These are phyloP conservation scores for Gambusia affinis DNA, from an alignment of 2,113 vertebrate genomes.

Conservation along the genomic window DNA sequence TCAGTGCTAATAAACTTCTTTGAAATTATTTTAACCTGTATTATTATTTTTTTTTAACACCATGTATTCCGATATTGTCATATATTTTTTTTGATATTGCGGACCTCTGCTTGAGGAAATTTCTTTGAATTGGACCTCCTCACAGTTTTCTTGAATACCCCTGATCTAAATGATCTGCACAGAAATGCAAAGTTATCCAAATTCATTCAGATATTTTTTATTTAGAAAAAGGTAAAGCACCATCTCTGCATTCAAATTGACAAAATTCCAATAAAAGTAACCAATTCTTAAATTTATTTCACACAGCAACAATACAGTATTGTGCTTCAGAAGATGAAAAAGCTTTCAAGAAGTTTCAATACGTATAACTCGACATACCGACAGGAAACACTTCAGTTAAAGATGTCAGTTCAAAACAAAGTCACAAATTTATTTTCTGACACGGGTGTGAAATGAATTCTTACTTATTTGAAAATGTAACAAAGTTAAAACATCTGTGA, in stretches of 20 bases:
- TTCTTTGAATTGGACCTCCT: too few species aligned
- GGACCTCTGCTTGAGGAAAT: too few species aligned
- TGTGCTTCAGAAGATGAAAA: slow-evolving; percentile 45
- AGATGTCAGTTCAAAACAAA: neutral
- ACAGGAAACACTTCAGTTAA: slow-evolving; percentile 36
- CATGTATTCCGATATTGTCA: too few species aligned
- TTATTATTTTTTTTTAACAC: too few species aligned
- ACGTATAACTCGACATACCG: slow-evolving; percentile 38
- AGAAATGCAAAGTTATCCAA: too few species aligned
- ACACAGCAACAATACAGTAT: slow-evolving; percentile 23
- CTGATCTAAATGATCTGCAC: too few species aligned
- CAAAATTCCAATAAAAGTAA: slow-evolving; percentile 4
- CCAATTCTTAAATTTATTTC: slow-evolving; percentile 47
- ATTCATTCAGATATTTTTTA: neutral
- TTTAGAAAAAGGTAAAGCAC: neutral
- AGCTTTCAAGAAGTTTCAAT: slow-evolving; percentile 50
- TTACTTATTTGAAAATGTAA: neutral
- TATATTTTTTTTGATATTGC: too few species aligned
- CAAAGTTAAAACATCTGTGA: too few species aligned
- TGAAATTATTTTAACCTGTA: too few species aligned
- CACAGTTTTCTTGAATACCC: too few species aligned
- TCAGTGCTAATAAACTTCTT: too few species aligned
- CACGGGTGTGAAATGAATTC: neutral
- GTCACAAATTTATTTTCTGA: neutral
- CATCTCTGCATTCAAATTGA: neutral